Base-by-base conservation (phyloP, 1,140 invertebrate species). In the Tribolium castaneum region DNA sequence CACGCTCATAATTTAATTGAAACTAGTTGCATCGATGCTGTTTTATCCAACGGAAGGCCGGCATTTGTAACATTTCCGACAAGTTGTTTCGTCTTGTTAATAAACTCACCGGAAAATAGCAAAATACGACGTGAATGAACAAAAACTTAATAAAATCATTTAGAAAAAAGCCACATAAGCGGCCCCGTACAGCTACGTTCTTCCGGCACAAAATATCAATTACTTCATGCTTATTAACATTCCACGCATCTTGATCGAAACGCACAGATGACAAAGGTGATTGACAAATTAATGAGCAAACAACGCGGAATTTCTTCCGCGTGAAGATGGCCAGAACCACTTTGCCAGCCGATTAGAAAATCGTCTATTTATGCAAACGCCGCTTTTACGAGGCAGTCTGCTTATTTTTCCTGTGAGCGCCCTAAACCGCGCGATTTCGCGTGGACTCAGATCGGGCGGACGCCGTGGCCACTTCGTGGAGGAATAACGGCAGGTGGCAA, bases 401-500 rank as follows among this genome's bases (percentile, higher is more conserved):
- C 14, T 54, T 54, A 16, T 54, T 54, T 54, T 54, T 16, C 12
- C 19, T 54, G 49, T 9, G 9, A 14, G 10, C 10, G 49, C 10
- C 13, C 10, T 9, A 52, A 51, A 52, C 12, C 4, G 13, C 10
- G 12, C 12, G 51, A 16, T 52, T 45, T 45, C 39, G 39, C 39
- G n/a, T 45, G 51, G 51, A 14, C 12, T 52, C 10, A 52, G 6
- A 14, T 52, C 51, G 13, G 51, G 51, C 51, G 13, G 3, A 12
- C 51, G 51, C 51, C 6, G 13, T 52, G 51, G 51, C 59, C 59
- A 2, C 59, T 3, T 54, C 7, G 13, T 52, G 30, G 54, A 77
- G 66, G 14, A 71, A 56, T 70, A 76, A 76, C 75, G 56, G 75
- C 75, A 76, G 75, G 75, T 76, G 75, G 56, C 54, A 76, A 76